Percentiles rank a stretch among this genome's conserved stretches.
phyloP scores from a whole-genome alignment of 2,797 vertebrate genomes.

The Brachyrhaphis roseni region DNA sequence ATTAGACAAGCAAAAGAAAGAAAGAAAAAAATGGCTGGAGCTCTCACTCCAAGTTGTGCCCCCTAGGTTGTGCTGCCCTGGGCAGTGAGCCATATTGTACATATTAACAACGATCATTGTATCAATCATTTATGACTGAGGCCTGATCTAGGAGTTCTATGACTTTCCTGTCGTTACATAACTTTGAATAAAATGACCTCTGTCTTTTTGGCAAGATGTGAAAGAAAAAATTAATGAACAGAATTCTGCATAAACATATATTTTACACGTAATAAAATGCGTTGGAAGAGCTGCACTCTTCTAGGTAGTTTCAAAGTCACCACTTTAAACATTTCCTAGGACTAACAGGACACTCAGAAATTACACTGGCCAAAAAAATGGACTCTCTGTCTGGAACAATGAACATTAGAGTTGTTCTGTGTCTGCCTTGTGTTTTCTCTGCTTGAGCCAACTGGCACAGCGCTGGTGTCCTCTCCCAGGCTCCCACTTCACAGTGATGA shows the following conservation, averaged over 20 bases:
- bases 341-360: conserved; percentile 65
- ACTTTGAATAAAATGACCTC: conserved; percentile 49
- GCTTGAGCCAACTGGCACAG: conserved; percentile 81
- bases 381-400: conserved; percentile 80
- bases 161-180: conserved; percentile 51
- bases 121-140: not conserved
- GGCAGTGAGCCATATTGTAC: not conserved
- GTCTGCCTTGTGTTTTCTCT: conserved; percentile 80
- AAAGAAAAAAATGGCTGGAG: not conserved
- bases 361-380: conserved; percentile 69
- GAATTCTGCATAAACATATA: not conserved
- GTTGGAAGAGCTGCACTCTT: not conserved
- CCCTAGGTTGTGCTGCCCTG: not conserved
- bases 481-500: conserved; percentile 80
- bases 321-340: conserved; percentile 36
- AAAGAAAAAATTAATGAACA: conserved; percentile 2
- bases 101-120: not conserved
- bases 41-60: not conserved
- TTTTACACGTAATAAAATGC: not conserved
- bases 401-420: conserved; percentile 80
- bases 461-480: conserved; percentile 69
- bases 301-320: conserved; percentile 7
- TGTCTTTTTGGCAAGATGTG: conserved; percentile 21
- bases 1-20: not conserved
- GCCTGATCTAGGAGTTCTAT: conserved; percentile 4